These are phyloP conservation scores for Peromyscus melanophrys DNA, from an alignment of 2,797 vertebrate genomes.

Conservation along the genomic window DNA sequence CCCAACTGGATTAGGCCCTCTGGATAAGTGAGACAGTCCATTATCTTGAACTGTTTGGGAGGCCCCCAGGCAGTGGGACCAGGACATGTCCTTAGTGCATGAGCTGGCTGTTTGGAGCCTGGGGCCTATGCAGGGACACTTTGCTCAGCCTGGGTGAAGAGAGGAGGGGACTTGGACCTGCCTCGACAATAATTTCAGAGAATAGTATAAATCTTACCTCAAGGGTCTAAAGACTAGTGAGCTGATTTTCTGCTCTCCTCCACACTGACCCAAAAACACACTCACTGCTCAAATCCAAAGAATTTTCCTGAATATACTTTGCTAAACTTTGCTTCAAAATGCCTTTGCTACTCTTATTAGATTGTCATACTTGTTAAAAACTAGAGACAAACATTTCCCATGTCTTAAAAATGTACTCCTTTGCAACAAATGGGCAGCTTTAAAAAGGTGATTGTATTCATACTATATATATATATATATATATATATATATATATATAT, in stretches of 20 bases:
- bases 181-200: background rate
- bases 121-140: too few relatives aligned
- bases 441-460: constrained; percentile 62
- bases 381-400: background rate
- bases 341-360: constrained; percentile 30
- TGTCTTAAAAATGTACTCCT: constrained; percentile 25
- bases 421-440: constrained; percentile 23
- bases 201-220: background rate
- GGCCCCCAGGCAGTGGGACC: too few relatives aligned
- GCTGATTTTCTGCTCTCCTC: background rate
- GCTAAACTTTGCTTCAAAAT: background rate
- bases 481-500: too few relatives aligned
- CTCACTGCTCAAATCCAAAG: background rate
- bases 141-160: too few relatives aligned
- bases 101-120: too few relatives aligned
- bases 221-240: background rate
- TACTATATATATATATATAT: background rate
- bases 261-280: background rate
- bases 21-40: too few relatives aligned
- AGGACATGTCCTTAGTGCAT: too few relatives aligned
- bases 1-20: too few relatives aligned
- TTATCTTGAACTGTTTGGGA: too few relatives aligned
- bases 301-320: background rate
- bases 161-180: too few relatives aligned
- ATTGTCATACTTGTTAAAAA: constrained; percentile 17